These are phyloP conservation scores for Lingula anatina DNA, from an alignment of 2,888 invertebrate species.

Conservation along the genomic window DNA sequence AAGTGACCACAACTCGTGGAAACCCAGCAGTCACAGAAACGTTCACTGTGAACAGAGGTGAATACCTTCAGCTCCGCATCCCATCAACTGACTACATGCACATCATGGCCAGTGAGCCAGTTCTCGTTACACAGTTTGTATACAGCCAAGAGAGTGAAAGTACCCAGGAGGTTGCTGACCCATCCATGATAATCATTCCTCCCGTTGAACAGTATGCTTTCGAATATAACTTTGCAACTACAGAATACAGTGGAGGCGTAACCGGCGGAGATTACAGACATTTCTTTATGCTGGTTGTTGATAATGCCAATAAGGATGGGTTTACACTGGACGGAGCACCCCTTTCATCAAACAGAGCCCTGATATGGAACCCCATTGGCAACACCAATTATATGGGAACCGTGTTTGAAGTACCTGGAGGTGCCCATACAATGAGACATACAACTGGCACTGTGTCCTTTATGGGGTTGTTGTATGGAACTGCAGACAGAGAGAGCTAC, in stretches of 20 bases:
- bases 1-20: no score
- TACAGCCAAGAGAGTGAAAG: no score
- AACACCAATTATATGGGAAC: not conserved
- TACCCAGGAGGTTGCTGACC: no score
- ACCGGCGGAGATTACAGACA: no score
- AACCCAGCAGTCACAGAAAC: no score
- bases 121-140: conserved; percentile 13
- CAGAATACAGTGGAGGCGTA: no score
- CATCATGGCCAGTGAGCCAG: conserved; percentile 5
- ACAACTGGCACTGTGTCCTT: conserved; percentile 7
- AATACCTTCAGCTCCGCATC: conserved; percentile 8
- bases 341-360: no score
- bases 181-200: conserved; percentile 17
- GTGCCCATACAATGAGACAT: conserved; percentile 7
- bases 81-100: not conserved
- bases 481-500: conserved; percentile 14
- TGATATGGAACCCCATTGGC: not conserved
- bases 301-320: no score
- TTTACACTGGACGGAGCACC: no score
- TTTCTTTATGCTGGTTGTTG: no score
- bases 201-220: no score
- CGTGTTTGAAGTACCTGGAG: conserved; percentile 1
- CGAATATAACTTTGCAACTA: no score
- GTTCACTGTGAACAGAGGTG: not conserved
- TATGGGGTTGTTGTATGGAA: conserved; percentile 14